A percentile compares a stretch with the other conserved stretches of the same genome.
Evolutionary conservation across 2,113 vertebrate genomes (phyloP).

Genomic region (Daubentonia madagascariensis): DNA sequence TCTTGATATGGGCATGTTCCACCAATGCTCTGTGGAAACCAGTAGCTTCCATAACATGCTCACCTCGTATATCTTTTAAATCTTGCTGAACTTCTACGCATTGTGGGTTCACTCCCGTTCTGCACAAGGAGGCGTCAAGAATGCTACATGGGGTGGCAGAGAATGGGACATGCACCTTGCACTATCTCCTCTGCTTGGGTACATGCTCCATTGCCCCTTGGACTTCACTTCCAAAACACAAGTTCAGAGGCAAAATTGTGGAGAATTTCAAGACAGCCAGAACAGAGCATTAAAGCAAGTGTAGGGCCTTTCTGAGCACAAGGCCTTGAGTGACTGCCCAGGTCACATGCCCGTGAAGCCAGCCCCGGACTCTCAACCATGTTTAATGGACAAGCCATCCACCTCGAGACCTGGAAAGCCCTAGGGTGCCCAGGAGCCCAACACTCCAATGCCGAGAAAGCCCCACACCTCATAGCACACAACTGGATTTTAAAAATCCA

Average conservation of each 20-base stretch:
- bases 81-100: no score
- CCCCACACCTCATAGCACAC: accelerated
- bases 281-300: neutral
- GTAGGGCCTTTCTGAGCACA: neutral
- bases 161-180: accelerated
- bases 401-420: neutral
- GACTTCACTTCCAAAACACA: neutral
- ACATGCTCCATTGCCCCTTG: neutral
- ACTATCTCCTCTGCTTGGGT: neutral
- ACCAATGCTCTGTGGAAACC: neutral
- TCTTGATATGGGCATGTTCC: accelerated
- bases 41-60: neutral
- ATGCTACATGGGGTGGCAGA: no score
- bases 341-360: accelerated
- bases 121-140: no score
- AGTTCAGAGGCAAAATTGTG: neutral
- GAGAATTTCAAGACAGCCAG: neutral
- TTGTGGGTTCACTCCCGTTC: neutral
- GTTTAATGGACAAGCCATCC: no score
- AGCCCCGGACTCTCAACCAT: neutral
- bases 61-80: neutral
- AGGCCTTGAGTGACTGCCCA: accelerated
- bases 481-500: neutral
- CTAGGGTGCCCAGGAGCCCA: no score
- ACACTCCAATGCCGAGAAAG: neutral